Conservation (phyloP, 2,113 vertebrate genomes). For the Anoplopoma fimbria region DNA sequence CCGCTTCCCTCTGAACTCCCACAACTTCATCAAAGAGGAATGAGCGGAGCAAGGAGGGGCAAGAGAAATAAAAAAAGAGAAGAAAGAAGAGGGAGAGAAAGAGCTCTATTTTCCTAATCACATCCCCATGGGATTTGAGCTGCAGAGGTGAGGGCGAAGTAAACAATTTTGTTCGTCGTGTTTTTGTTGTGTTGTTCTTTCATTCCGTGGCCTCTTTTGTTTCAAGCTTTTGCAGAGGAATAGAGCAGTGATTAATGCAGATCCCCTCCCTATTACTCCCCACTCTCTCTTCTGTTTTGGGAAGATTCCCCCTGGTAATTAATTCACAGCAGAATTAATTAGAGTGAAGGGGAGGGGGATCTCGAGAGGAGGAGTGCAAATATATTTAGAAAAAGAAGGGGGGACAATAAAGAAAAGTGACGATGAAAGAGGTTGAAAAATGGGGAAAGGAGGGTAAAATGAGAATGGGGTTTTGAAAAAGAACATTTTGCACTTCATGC, state of each 20-base stretch:
- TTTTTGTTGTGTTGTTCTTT: conserved; percentile 70
- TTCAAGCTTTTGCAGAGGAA: conserved; percentile 61
- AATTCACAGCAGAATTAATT: conserved; percentile 81
- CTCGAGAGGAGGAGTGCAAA: conserved; percentile 39
- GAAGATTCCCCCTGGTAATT: conserved; percentile 72
- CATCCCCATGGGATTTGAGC: conserved; percentile 68
- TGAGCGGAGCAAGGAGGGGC: conserved; percentile 63
- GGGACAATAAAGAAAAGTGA: conserved; percentile 27
- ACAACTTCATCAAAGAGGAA: conserved; percentile 82
- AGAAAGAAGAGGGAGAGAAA: conserved; percentile 30
- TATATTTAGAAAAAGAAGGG: conserved; percentile 41
- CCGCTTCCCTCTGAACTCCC: conserved; percentile 72
- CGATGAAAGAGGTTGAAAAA: conserved; percentile 10
- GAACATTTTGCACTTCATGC: conserved; percentile 14
- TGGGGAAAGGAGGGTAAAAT: neutral
- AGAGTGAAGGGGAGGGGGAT: conserved; percentile 7
- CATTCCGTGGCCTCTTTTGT: conserved; percentile 72
- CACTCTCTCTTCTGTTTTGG: conserved; percentile 67
- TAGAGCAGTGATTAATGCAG: conserved; percentile 75
- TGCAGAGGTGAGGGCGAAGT: conserved; percentile 77
- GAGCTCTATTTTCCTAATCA: conserved; percentile 70
- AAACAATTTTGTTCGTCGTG: conserved; percentile 79
- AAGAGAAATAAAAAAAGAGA: conserved; percentile 19
- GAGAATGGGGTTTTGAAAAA: neutral
- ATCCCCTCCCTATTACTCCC: conserved; percentile 50